Evolutionary conservation across 2,113 vertebrate species (phyloP), one percentile per base, ranked within the genome.

Genomic region (Hippocampus barbouri): DNA sequence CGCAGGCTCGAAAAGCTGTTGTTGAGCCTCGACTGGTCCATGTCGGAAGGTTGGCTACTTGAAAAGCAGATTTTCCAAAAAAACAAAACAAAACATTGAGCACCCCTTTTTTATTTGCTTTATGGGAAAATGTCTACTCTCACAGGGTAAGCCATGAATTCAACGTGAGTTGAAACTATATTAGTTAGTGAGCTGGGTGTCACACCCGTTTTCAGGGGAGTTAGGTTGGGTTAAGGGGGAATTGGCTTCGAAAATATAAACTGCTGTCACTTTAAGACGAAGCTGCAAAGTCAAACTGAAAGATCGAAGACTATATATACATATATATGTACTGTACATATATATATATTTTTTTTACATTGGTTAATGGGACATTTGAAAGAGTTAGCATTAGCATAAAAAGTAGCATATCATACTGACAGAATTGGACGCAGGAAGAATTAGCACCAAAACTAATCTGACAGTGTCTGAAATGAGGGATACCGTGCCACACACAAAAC

Each of bases 111-210:
- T 21, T 53, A 53, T 14, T 45, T 51, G 18, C 16, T 51, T 21
- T 2, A 0, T 51, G 49, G 5, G 4, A 51, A 51, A 20, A 27
- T 27, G 10, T 57, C 54, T 9, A 23, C n/a, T 9, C 21, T 25
- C 25, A 60, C 5, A 61, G 15, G 0, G 15, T 30, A 18, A 47
- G 18, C 21, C 21, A 47, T 18, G 15, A 5, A 59, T 64, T 70
- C 11, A 12, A 65, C 51, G 79, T 72, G 0, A 68, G 45, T 78
- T 25, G 47, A 75, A 60, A 1, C 11, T 1, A 83, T 89, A 38
- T 38, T 86, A 85, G 85, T 87, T 72, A 68, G 66, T 72, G 72
- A 83, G 60, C 6, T 38, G 34, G 34, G 34, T 57, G 72, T 81
- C 47, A 70, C 76, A 69, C 78, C 70, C 74, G 85, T 70, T 72